Evolutionary conservation across 2,888 invertebrate species (phyloP).

Genomic region (Acrocyrtus sp.): DNA sequence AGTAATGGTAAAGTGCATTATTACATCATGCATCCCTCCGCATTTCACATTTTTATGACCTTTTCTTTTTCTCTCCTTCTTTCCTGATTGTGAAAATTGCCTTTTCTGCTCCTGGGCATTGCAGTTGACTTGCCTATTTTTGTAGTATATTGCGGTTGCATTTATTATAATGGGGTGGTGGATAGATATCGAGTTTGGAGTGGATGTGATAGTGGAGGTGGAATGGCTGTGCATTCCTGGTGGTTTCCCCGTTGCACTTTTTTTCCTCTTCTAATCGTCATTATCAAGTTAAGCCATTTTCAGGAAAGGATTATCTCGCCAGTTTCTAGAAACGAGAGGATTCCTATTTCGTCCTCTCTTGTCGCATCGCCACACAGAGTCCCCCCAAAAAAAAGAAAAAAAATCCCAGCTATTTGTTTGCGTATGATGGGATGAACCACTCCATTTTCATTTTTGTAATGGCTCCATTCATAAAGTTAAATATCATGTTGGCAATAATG

Average conservation of each 20-base stretch:
- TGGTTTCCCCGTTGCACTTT: too few species aligned
- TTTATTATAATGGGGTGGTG: too few species aligned
- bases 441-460: constrained; percentile 31
- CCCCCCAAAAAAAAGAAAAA: not conserved
- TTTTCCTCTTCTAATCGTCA: not conserved
- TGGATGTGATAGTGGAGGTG: too few species aligned
- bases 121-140: not conserved
- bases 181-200: too few species aligned
- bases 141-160: not conserved
- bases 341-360: not conserved
- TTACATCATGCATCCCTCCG: not conserved
- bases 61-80: too few species aligned
- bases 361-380: too few species aligned
- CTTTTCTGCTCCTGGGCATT: not conserved
- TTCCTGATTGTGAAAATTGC: not conserved
- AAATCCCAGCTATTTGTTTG: too few species aligned
- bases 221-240: too few species aligned
- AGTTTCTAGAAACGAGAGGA: not conserved
- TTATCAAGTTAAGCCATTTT: not conserved
- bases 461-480: constrained; percentile 3
- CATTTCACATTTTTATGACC: constrained; percentile 16
- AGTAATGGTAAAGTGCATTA: constrained; percentile 2
- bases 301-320: not conserved
- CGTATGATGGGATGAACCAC: not conserved
- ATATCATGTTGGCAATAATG: not conserved